Evolutionary conservation across 30 jellyfish, hydroid and myxozoan species (phyloP), one percentile per base, ranked within the genome.

Genomic region (Aurelia coerulea): DNA sequence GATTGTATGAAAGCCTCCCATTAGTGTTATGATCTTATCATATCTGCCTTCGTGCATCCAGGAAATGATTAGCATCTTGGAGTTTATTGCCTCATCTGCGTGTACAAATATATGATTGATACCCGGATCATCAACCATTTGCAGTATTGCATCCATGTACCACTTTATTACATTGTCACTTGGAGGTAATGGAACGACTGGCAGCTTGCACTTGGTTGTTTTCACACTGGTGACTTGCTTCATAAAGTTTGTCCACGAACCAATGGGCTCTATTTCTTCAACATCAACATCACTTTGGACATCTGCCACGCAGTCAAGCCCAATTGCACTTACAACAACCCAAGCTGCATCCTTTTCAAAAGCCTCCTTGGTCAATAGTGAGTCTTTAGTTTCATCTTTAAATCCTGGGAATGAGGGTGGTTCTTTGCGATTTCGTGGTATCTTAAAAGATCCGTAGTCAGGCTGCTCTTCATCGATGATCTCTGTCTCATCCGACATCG

Each of bases 1-100:
- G 75, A 81, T 70, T 29, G 91, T 81, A 77, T 81, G 91, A 69
- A 81, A 81, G 91, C 91, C 91, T 23, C 88, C 88, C 76, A 64
- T 78, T 58, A 59, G 78, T 59, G 88, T 62, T 35, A 78, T 78
- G 78, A 78, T 64, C 78, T 78, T 78, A 60, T 78, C 78, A 78
- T 78, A 78, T 64, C 78, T 64, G 65, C 50, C 78, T 78, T 78
- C 67, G 78, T 49, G 88, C 88, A 78, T 59, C 88, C 88, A 78
- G 68, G 78, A 59, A 64, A 78, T 78, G 78, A 78, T 78, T 78
- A 78, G 79, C 78, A 60, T 78, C 88, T 78, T 78, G 67, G 78
- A 59, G 78, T 78, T 84, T 73, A 42, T 83, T 88, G 32, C 68
- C 80, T 15, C 59, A 52, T 14, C 81, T 23, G 53, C 53, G 53